Percentiles rank a stretch among this genome's conserved stretches.
These are phyloP conservation scores for Struthio camelus DNA, from an alignment of 2,113 vertebrate species.

Conservation along the genomic window DNA sequence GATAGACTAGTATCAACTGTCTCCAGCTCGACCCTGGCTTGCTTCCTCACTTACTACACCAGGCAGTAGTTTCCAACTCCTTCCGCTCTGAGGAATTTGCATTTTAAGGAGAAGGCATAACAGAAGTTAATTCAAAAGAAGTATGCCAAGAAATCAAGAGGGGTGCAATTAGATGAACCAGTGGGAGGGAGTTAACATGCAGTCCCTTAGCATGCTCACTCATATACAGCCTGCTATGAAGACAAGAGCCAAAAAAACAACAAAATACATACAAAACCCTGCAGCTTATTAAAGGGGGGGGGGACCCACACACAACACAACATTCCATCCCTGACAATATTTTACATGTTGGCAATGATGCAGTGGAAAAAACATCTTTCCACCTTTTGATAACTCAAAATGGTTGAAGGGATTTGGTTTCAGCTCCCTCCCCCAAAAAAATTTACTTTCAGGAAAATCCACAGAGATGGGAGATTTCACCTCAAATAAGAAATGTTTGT, in stretches of 20 bases:
- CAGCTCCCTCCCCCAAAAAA: not conserved
- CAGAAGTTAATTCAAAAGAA: not conserved
- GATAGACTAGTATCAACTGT: not conserved
- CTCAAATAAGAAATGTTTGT: not conserved
- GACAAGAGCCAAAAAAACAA: not conserved
- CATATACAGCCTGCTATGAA: not conserved
- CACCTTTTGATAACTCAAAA: not conserved
- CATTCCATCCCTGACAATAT: not conserved
- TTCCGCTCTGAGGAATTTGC: not conserved
- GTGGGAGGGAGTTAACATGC: not conserved
- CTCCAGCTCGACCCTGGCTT: not conserved
- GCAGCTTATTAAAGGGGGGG: not conserved
- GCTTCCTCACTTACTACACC: rapidly evolving
- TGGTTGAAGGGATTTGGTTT: not conserved
- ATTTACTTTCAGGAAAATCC: not conserved
- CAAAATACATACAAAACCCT: not conserved
- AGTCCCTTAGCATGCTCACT: not conserved
- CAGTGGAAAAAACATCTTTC: not conserved
- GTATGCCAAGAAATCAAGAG: not conserved
- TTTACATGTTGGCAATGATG: not conserved
- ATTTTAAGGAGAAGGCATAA: not conserved
- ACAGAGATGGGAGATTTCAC: not conserved
- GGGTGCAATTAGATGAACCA: not conserved
- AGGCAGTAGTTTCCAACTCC: not conserved
- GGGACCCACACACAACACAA: no score